Evolutionary conservation across 2,797 vertebrate genomes (phyloP), one percentile per base, ranked within the genome.

Genomic region (Heliangelus exortis): DNA sequence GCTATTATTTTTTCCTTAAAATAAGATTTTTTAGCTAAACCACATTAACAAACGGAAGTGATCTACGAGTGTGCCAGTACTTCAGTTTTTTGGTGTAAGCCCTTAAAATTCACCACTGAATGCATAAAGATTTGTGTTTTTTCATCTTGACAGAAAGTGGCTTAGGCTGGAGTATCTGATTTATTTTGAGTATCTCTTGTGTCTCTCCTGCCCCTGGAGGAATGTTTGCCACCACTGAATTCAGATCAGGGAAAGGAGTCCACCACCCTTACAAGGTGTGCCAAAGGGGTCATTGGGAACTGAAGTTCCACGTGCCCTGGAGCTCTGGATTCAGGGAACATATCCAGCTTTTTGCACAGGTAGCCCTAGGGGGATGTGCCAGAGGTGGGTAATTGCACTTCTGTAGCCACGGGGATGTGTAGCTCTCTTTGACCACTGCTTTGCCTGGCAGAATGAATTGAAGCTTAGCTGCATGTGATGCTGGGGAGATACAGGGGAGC

Each of bases 181-280:
- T 92, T 72, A 43, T 36, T 92, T 72, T 1, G 7, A 34, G 76
- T 62, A 47, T 5, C 1, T 8, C 23, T 62, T 18, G 14, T 51
- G 8, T 55, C 53, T 61, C 15, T 65, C 51, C 45, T 41, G 0
- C 4, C 5, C 7, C 14, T 48, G 50, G 7, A 45, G 10, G 1
- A 62, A 33, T 8, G 1, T 50, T 59, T 58, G 43, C 36, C 13
- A 41, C 13, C 1, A 0, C 41, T 33, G 15, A 39, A 1, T 6
- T 36, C 29, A 43, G 16, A 34, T 34, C 28, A 33, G 41, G 17
- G 12, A 51, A 4, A 6, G 20, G 15, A 12, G 26, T 43, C 12
- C n/a, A 14, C 5, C 39, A 15, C 17, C 16, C 41, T 25, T 57
- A 11, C 25, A 83, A 34, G 16, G 17, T 17, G 20, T 89, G 43